Evolutionary conservation across 2,888 invertebrate species (phyloP).

Genomic region (Pristionchus fissidentatus): DNA sequence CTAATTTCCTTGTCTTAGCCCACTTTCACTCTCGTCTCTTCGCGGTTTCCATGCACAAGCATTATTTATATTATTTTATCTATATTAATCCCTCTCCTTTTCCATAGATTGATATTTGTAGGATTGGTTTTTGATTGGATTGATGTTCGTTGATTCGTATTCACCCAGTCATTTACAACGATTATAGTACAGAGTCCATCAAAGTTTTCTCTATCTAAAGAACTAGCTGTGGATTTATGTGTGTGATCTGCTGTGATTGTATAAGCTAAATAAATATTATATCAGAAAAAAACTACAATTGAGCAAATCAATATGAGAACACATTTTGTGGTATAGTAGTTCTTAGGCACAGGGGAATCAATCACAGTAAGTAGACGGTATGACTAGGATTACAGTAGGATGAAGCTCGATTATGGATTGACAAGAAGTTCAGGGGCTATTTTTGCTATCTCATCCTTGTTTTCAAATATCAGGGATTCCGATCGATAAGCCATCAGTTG

Average conservation of each 20-base stretch:
- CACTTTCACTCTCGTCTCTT: background rate
- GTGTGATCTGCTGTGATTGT: slow-evolving; percentile 18
- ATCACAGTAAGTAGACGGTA: slow-evolving; percentile 32
- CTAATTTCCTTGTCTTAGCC: slow-evolving; percentile 12
- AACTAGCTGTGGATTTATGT: background rate
- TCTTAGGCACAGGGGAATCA: background rate
- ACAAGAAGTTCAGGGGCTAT: slow-evolving; percentile 42
- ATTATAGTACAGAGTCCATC: background rate
- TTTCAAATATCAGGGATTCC: background rate
- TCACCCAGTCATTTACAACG: background rate
- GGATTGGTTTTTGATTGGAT: too few species aligned
- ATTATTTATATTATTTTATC: background rate
- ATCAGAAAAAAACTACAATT: background rate
- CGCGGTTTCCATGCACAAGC: background rate
- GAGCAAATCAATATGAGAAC: background rate
- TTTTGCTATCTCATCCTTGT: background rate
- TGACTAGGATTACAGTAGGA: background rate
- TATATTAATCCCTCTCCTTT: slow-evolving; percentile 2
- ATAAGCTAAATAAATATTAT: slow-evolving; percentile 23
- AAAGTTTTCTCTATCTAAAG: slow-evolving; percentile 27
- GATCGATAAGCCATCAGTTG: slow-evolving; percentile 4
- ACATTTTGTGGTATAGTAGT: background rate
- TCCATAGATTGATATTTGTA: too few species aligned
- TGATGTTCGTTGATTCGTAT: too few species aligned
- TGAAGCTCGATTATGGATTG: slow-evolving; percentile 37